phyloP scores from a whole-genome alignment of 2,113 vertebrate species.

The Diphyllodes magnificus region DNA sequence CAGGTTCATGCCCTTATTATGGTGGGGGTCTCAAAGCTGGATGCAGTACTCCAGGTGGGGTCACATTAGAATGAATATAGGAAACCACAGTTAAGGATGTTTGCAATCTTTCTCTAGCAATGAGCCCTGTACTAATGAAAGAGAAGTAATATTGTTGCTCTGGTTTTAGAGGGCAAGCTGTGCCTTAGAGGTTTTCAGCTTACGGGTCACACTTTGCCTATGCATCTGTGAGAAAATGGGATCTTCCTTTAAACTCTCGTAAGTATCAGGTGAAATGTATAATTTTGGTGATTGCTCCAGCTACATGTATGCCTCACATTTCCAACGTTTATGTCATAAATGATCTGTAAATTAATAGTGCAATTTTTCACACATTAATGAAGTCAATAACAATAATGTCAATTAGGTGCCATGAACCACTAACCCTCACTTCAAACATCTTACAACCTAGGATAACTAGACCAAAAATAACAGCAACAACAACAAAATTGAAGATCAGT shows the following conservation, averaged over 20 bases:
- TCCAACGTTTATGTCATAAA: neutral
- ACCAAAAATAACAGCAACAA: neutral
- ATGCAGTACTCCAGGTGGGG: neutral
- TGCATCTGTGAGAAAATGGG: neutral
- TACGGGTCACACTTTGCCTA: neutral
- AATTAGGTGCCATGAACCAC: neutral
- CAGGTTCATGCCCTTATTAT: neutral
- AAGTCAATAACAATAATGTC: neutral
- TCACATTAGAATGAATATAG: neutral
- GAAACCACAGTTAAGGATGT: neutral
- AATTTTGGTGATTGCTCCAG: neutral
- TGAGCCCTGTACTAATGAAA: neutral
- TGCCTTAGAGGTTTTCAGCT: neutral
- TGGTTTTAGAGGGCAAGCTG: neutral
- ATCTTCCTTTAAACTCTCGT: neutral
- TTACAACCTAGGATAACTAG: neutral
- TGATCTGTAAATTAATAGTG: neutral
- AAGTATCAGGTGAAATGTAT: neutral
- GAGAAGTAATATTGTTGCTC: neutral
- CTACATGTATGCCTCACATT: neutral
- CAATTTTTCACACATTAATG: neutral
- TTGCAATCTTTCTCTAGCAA: neutral
- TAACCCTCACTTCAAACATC: neutral
- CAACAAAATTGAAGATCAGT: neutral
- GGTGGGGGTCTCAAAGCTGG: neutral